A percentile compares a stretch with the other conserved stretches of the same genome.
Evolutionary conservation across 2,113 vertebrate genomes (phyloP).

Genomic region (Eira barbara): DNA sequence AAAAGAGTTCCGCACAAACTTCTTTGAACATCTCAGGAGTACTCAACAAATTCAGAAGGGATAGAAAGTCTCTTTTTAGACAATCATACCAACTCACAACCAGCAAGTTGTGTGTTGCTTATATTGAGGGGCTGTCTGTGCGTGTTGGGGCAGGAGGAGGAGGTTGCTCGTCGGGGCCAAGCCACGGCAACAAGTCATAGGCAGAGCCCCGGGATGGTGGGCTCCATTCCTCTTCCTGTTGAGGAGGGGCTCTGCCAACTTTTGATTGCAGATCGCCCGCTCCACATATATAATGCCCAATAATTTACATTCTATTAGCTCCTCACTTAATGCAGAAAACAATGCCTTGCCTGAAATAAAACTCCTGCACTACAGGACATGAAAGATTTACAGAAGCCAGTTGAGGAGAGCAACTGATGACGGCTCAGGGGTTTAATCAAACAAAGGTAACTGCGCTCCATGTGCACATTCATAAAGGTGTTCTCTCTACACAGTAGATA

Average conservation of each 20-base stretch:
- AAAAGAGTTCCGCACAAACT: background rate
- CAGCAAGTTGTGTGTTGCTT: background rate
- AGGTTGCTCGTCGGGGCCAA: background rate
- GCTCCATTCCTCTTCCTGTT: background rate
- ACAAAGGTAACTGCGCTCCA: background rate
- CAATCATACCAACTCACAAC: background rate
- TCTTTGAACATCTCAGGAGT: background rate
- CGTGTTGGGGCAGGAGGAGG: background rate
- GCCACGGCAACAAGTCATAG: background rate
- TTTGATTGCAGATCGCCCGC: background rate
- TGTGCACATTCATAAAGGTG: background rate
- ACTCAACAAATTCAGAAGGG: background rate
- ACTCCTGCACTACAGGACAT: background rate
- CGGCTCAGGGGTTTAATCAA: background rate
- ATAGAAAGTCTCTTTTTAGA: background rate
- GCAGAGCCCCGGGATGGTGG: background rate
- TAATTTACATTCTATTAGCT: background rate
- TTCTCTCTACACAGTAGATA: background rate
- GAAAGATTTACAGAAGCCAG: background rate
- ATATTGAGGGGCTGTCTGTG: background rate
- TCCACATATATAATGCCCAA: background rate
- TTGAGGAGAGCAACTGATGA: background rate
- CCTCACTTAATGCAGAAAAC: background rate
- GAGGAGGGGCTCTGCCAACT: background rate
- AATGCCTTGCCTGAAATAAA: background rate